Evolutionary conservation across 2,888 invertebrate genomes (phyloP).

Genomic region (Hypolimnas misippus): DNA sequence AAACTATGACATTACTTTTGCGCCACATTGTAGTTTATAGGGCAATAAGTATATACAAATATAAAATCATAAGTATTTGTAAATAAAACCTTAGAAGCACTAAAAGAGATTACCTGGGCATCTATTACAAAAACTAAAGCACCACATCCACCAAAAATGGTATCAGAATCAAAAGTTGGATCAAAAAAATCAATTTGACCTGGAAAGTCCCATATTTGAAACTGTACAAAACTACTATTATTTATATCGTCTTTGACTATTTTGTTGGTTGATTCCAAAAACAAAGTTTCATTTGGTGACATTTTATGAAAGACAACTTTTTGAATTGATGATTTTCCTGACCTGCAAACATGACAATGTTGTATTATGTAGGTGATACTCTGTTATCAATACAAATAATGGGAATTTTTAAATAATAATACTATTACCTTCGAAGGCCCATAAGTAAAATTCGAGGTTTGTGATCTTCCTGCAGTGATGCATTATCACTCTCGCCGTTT

Average conservation of each 20-base stretch:
- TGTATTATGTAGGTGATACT: background rate
- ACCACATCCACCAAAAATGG: constrained; percentile 98
- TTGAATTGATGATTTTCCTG: constrained; percentile 99
- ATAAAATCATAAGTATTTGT: too few species aligned
- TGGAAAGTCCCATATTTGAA: constrained; percentile 99
- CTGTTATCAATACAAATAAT: background rate
- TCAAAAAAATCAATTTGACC: constrained; percentile 99
- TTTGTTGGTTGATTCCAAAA: constrained; percentile 99
- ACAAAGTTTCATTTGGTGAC: constrained; percentile 99
- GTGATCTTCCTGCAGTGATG: constrained; percentile 87
- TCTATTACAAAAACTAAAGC: constrained; percentile 99
- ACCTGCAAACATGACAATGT: constrained; percentile 85
- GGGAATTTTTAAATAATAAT: background rate
- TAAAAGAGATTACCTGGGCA: constrained; percentile 88
- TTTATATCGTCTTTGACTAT: constrained; percentile 99
- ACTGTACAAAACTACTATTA: constrained; percentile 98
- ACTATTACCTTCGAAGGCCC: constrained; percentile 92
- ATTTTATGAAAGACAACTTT: constrained; percentile 99
- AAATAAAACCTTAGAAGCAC: too few species aligned
- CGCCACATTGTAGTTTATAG: too few species aligned
- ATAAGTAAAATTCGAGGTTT: constrained; percentile 97
- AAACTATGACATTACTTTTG: too few species aligned
- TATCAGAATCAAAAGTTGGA: constrained; percentile 96
- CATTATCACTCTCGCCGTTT: constrained; percentile 87
- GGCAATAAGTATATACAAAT: too few species aligned